These are phyloP conservation scores for Himalopsyche kuldschensis DNA, from an alignment of 2,888 invertebrate genomes.

Conservation along the genomic window DNA sequence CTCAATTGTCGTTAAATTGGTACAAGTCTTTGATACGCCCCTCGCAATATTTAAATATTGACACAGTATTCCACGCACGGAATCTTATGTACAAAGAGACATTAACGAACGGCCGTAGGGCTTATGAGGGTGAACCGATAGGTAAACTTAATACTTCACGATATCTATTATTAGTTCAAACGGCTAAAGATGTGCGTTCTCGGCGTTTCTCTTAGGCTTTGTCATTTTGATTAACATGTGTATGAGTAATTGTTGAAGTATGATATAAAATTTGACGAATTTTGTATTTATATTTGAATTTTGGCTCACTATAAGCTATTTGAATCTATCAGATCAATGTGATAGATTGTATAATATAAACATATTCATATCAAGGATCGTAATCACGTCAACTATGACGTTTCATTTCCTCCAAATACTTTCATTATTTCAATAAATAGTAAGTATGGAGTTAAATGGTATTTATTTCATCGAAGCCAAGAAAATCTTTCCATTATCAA, in stretches of 20 bases:
- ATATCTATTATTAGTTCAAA: not conserved
- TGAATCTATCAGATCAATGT: no score
- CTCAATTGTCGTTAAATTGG: not conserved
- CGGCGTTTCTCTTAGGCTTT: not conserved
- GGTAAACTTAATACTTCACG: not conserved
- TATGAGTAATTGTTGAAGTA: not conserved
- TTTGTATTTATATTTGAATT: no score
- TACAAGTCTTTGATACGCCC: not conserved
- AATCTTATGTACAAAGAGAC: not conserved
- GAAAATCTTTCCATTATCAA: no score
- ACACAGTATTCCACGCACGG: not conserved
- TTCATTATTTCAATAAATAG: no score
- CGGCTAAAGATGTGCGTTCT: not conserved
- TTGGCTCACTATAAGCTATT: no score
- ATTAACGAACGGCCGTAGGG: not conserved
- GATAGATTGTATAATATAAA: no score
- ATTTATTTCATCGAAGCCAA: no score
- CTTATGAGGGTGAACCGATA: not conserved
- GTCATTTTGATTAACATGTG: not conserved
- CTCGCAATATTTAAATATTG: not conserved
- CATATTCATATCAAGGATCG: no score
- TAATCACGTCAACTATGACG: no score
- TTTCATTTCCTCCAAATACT: no score
- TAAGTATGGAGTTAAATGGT: no score
- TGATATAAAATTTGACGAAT: not conserved